phyloP scores from a whole-genome alignment of 2,888 invertebrate species.

The Orthosia cruda region DNA sequence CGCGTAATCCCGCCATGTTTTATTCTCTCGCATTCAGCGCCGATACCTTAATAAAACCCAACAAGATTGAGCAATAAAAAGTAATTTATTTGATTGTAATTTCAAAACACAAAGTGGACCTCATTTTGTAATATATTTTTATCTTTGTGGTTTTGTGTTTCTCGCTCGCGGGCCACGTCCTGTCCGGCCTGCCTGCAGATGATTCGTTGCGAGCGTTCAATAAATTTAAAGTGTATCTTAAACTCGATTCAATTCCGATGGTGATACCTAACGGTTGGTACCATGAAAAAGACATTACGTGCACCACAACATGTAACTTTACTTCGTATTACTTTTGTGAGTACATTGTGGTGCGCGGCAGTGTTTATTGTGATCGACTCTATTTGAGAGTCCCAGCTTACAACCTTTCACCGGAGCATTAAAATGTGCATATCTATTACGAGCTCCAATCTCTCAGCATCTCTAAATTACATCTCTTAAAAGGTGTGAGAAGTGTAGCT shows the following conservation, averaged over 20 bases:
- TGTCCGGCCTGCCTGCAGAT: slow-evolving; percentile 79
- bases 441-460: slow-evolving; percentile 73
- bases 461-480: slow-evolving; percentile 82
- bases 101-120: slow-evolving; percentile 91
- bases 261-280: slow-evolving; percentile 78
- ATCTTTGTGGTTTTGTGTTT: slow-evolving; percentile 91
- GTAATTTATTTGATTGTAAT: slow-evolving; percentile 92
- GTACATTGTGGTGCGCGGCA: slow-evolving; percentile 61
- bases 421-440: slow-evolving; percentile 84
- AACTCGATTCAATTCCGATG: slow-evolving; percentile 84
- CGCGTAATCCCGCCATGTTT: slow-evolving; percentile 91
- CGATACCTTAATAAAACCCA: slow-evolving; percentile 92
- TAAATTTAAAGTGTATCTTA: slow-evolving; percentile 82
- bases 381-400: slow-evolving; percentile 57
- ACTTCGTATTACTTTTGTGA: slow-evolving; percentile 64
- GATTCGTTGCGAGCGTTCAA: slow-evolving; percentile 82
- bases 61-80: slow-evolving; percentile 92
- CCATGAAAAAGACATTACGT: slow-evolving; percentile 85
- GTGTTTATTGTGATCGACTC: slow-evolving; percentile 53
- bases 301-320: slow-evolving; percentile 76
- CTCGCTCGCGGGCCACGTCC: slow-evolving; percentile 86
- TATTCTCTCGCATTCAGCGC: slow-evolving; percentile 89
- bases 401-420: slow-evolving; percentile 76
- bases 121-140: slow-evolving; percentile 92
- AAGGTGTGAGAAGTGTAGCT: slow-evolving; percentile 86